These are phyloP conservation scores for Drosophila monieri DNA, from an alignment of 2,888 invertebrate species.

Conservation along the genomic window DNA sequence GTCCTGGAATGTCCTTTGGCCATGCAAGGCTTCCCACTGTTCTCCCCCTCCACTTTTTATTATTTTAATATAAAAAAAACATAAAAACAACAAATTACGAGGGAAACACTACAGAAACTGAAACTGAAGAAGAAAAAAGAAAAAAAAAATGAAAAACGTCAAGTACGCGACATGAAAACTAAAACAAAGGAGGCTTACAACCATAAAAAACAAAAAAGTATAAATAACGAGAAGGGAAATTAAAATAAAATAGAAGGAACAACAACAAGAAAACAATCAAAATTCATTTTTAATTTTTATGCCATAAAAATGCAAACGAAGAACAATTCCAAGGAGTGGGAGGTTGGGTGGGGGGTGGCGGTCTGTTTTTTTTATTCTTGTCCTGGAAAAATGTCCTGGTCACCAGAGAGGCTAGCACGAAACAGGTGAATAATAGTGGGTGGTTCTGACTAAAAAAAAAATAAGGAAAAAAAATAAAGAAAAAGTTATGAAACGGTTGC, in stretches of 20 bases:
- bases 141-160: constrained; percentile 46
- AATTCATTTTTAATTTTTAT: constrained; percentile 79
- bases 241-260: constrained; percentile 45
- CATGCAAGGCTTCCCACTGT: constrained; percentile 67
- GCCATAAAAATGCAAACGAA: constrained; percentile 80
- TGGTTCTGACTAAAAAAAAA: background rate
- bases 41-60: constrained; percentile 13
- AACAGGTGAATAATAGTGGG: constrained; percentile 29
- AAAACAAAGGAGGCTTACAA: constrained; percentile 39
- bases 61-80: constrained; percentile 42
- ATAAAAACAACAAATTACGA: constrained; percentile 45
- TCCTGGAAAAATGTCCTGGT: constrained; percentile 45
- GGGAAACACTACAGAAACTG: constrained; percentile 1
- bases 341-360: background rate
- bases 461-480: constrained; percentile 18
- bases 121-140: too few relatives aligned
- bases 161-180: constrained; percentile 61
- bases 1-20: constrained; percentile 65
- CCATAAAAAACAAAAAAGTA: constrained; percentile 57
- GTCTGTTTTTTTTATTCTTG: background rate
- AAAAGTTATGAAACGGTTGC: constrained; percentile 55
- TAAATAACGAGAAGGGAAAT: constrained; percentile 51
- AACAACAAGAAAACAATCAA: constrained; percentile 65
- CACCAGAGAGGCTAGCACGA: constrained; percentile 58
- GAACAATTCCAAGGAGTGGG: constrained; percentile 44